Base-by-base conservation (phyloP, 1,140 invertebrate genomes). In the Gonatopus flavifemur region DNA sequence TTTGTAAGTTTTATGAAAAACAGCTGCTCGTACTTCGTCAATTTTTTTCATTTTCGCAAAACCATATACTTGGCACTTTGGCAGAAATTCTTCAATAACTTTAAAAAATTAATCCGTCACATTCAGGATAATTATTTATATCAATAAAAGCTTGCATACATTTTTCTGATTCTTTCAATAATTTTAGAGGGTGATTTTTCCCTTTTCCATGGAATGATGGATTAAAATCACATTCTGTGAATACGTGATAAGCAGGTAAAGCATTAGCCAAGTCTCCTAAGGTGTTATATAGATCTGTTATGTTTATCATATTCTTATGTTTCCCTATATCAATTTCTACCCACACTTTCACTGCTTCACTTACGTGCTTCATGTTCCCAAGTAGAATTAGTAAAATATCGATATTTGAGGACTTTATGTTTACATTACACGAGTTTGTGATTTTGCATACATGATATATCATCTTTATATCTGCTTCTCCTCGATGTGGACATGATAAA, bases 201-300 rank as follows among this genome's bases (percentile, higher is more conserved):
- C 59, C 65, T 58, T 63, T 64, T 13, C 51, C 55, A 9, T 49
- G 58, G 37, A 66, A 70, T 25, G 65, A 56, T 13, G 70, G 69
- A 59, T 74, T 74, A 46, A 55, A 75, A 50, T 75, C 72, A 53
- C 71, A 74, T 15, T 71, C 71, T 9, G 67, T 75, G 0, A 77
- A 47, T 8, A 70, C 71, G 53, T 76, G 74, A 40, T 73, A 70
- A 38, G 52, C 65, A 37, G 64, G 64, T 33, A 75, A 59, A 21
- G 39, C 44, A 47, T 22, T 20, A 47, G 62, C 64, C 13, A 69
- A 13, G 40, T 32, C 42, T 28, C 69, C 64, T 32, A 72, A 58
- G 9, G 57, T 13, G 50, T 32, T 32, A 51, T 72, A 59, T 20
- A 72, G 21, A 37, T 55, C 38, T 2, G 41, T 59, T 22, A 66